Percentiles rank a stretch among this genome's conserved stretches.
Evolutionary conservation across 2,113 vertebrate species (phyloP).

Genomic region (Pantherophis guttatus): DNA sequence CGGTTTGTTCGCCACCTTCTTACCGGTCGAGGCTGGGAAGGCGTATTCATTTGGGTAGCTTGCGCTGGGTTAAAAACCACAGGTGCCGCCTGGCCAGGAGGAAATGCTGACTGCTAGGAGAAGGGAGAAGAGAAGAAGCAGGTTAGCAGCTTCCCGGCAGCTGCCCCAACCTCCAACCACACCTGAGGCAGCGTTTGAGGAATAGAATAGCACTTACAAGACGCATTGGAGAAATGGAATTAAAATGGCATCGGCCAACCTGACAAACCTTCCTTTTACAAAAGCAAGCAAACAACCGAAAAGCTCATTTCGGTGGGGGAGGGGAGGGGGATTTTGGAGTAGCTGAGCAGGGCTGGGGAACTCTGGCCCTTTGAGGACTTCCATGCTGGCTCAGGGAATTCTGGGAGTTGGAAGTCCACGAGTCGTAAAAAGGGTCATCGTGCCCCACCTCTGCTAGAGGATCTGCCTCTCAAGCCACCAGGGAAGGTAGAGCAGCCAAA

Average conservation of each 20-base stretch:
- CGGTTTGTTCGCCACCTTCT: slow-evolving; percentile 7
- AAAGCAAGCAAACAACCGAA: not conserved
- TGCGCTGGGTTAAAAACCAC: slow-evolving; percentile 91
- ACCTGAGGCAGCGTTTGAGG: not conserved
- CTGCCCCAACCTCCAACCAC: not conserved
- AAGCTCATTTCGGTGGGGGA: not conserved
- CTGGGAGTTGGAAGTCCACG: no score
- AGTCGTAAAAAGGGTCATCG: no score
- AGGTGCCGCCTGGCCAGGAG: slow-evolving; percentile 83
- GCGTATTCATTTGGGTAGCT: slow-evolving; percentile 95
- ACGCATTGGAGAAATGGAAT: not conserved
- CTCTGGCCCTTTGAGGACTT: not conserved
- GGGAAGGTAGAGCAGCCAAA: not conserved
- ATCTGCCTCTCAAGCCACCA: not conserved
- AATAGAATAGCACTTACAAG: not conserved
- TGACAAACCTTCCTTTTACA: not conserved
- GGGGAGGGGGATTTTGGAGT: no score
- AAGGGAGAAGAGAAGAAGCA: not conserved
- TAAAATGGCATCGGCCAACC: not conserved
- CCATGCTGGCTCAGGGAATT: not conserved
- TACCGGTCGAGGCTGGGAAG: slow-evolving; percentile 93
- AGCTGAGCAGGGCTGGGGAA: not conserved
- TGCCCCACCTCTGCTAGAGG: not conserved
- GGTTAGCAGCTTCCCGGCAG: not conserved
- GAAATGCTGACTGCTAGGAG: slow-evolving; percentile 81